Conservation (phyloP, 1,140 invertebrate species). For the Calosoma granatense region DNA sequence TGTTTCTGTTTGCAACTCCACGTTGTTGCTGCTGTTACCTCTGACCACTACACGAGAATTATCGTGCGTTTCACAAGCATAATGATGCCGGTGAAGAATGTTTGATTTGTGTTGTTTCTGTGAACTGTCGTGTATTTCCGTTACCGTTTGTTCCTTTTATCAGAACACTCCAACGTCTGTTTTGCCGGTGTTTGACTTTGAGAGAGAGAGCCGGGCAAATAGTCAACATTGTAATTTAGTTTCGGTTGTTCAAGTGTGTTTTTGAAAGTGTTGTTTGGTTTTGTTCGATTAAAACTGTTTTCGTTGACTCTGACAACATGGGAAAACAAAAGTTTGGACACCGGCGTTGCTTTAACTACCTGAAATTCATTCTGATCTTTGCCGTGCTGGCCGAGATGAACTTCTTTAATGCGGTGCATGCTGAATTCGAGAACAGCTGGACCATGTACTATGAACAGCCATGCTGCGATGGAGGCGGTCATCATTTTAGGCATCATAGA, state of each 20-base stretch:
- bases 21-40: too few relatives aligned
- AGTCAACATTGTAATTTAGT: background rate
- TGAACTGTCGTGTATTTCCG: background rate
- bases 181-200: background rate
- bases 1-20: too few relatives aligned
- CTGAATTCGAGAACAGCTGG: slow-evolving; percentile 35
- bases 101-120: background rate
- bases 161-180: background rate
- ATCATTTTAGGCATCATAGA: slow-evolving; percentile 35
- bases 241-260: background rate
- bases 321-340: background rate
- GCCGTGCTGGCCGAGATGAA: slow-evolving; percentile 7
- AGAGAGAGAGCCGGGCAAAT: too few relatives aligned
- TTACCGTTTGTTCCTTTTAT: background rate
- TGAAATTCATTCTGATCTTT: background rate
- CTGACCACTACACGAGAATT: background rate
- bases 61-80: background rate
- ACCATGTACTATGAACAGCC: slow-evolving; percentile 35
- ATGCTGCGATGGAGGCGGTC: slow-evolving; percentile 28
- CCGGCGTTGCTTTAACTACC: background rate
- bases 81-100: background rate
- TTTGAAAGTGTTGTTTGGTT: background rate
- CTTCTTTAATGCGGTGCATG: slow-evolving; percentile 16
- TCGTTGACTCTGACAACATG: background rate
- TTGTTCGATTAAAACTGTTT: background rate